phyloP scores from a whole-genome alignment of 2,113 vertebrate species.

The Lathamus discolor region DNA sequence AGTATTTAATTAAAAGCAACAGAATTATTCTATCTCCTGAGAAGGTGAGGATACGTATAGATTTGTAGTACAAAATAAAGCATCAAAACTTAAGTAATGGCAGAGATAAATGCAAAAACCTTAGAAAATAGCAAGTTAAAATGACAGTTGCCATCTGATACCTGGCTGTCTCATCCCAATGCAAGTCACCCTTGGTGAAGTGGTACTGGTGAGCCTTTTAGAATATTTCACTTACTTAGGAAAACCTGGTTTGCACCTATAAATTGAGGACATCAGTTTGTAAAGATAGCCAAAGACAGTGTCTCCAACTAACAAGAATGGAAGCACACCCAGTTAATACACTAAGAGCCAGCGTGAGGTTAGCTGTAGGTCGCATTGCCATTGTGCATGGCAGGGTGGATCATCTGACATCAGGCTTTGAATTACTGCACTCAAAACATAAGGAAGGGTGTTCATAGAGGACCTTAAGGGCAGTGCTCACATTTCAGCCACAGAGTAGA shows the following conservation, averaged over 20 bases:
- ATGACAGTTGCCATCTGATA: background rate
- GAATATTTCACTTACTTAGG: background rate
- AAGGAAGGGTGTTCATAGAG: background rate
- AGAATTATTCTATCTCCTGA: slow-evolving; percentile 16
- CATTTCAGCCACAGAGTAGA: background rate
- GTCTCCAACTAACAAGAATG: background rate
- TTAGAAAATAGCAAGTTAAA: background rate
- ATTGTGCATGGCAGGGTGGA: accelerated
- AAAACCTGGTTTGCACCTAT: background rate
- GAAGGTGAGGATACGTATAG: background rate
- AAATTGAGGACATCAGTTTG: background rate
- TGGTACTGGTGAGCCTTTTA: background rate
- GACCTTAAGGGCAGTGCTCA: background rate
- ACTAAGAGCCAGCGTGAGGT: background rate
- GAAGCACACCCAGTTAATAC: background rate
- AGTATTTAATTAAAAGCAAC: slow-evolving; percentile 57
- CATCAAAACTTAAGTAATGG: background rate
- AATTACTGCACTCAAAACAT: background rate
- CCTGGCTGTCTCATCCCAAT: background rate
- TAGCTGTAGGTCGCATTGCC: background rate
- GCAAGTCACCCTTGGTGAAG: background rate
- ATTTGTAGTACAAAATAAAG: background rate
- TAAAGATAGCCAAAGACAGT: background rate
- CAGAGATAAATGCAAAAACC: background rate
- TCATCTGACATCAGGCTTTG: background rate